Evolutionary conservation across 2,888 invertebrate species (phyloP).

Genomic region (Dasypogon diadema): DNA sequence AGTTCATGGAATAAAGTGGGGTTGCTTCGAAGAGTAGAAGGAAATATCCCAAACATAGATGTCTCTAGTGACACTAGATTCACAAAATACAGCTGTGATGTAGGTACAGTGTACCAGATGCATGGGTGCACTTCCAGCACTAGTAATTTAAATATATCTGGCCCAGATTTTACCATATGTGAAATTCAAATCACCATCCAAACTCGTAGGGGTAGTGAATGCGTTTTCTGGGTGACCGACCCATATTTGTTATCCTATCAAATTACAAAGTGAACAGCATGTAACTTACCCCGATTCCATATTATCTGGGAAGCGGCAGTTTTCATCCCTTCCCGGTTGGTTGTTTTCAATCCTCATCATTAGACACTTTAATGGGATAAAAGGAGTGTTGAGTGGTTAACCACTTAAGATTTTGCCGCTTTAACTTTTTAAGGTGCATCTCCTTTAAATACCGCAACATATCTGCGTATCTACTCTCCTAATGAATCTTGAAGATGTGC

Average conservation of each 20-base stretch:
- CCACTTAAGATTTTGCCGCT: conserved; percentile 17
- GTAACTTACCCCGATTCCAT: background rate
- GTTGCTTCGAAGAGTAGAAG: background rate
- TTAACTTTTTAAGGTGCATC: background rate
- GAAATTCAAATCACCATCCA: background rate
- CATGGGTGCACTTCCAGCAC: no score
- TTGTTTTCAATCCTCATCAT: conserved; percentile 12
- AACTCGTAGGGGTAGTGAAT: background rate
- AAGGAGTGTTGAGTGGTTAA: conserved; percentile 9
- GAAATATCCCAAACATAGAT: background rate
- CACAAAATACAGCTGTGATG: no score
- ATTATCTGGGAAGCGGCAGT: background rate
- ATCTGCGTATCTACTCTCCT: conserved; percentile 20
- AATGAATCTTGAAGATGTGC: conserved; percentile 35
- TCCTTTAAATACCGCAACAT: background rate
- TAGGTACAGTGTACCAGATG: no score
- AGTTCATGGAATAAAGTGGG: background rate
- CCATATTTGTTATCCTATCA: conserved; percentile 22
- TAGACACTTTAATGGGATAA: conserved; percentile 20
- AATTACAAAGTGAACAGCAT: conserved; percentile 6
- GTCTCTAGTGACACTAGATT: background rate
- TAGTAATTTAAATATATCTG: background rate
- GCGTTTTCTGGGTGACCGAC: background rate
- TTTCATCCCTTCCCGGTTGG: background rate
- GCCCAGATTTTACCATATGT: conserved; percentile 9